These are phyloP conservation scores for Platypus cylindrus DNA, from an alignment of 2,888 invertebrate species.

Conservation along the genomic window DNA sequence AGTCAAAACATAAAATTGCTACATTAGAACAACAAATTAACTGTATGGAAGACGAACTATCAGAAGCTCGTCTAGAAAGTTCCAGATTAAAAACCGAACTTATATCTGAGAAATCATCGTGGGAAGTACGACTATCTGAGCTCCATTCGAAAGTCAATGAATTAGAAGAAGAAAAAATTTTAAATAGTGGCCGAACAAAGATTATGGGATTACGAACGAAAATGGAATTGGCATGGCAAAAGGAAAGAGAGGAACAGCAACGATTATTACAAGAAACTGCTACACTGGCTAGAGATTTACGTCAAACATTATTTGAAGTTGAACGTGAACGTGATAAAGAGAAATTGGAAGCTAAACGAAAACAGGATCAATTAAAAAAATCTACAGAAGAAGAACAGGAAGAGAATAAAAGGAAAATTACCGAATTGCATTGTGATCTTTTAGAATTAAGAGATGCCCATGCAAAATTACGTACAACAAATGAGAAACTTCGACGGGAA, in stretches of 20 bases:
- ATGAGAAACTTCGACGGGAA: slow-evolving; percentile 79
- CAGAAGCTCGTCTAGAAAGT: slow-evolving; percentile 67
- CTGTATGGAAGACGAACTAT: slow-evolving; percentile 77
- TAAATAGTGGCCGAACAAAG: slow-evolving; percentile 72
- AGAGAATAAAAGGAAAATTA: slow-evolving; percentile 71
- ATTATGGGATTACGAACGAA: slow-evolving; percentile 76
- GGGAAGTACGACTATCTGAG: slow-evolving; percentile 77
- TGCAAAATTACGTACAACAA: slow-evolving; percentile 79
- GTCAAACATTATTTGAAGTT: slow-evolving; percentile 80
- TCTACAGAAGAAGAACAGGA: slow-evolving; percentile 80
- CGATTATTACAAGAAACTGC: slow-evolving; percentile 79
- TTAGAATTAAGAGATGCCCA: slow-evolving; percentile 82
- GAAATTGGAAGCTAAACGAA: slow-evolving; percentile 71
- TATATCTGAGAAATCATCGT: slow-evolving; percentile 76
- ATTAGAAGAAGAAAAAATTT: slow-evolving; percentile 76
- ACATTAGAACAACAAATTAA: slow-evolving; percentile 72
- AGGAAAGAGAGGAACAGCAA: slow-evolving; percentile 85
- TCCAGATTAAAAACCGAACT: slow-evolving; percentile 79
- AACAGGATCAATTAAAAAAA: slow-evolving; percentile 72
- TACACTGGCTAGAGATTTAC: slow-evolving; percentile 72
- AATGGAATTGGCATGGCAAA: slow-evolving; percentile 88
- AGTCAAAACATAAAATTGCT: slow-evolving; percentile 55
- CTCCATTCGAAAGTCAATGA: slow-evolving; percentile 80
- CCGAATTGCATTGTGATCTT: slow-evolving; percentile 76
- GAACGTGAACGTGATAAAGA: slow-evolving; percentile 86